Percentiles rank a stretch among this genome's conserved stretches.
These are phyloP conservation scores for Lontra canadensis DNA, from an alignment of 2,113 vertebrate species.

Conservation along the genomic window DNA sequence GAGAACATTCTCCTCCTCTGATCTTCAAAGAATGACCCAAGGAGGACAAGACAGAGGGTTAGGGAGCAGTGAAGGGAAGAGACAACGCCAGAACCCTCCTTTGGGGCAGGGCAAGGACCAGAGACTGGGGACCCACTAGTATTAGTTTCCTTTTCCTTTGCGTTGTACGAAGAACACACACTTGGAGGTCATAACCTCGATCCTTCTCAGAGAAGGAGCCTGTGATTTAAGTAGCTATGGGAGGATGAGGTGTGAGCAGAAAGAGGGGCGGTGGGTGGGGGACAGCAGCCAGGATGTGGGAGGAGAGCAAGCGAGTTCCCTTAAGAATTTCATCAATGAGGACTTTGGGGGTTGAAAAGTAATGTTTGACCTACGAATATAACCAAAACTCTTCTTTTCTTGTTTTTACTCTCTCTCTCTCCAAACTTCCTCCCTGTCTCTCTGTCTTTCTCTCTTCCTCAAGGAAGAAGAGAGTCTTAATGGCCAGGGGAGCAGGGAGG, in stretches of 20 bases:
- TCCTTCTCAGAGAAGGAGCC: background rate
- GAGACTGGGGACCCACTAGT: background rate
- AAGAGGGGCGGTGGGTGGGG: background rate
- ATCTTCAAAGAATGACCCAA: background rate
- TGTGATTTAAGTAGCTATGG: background rate
- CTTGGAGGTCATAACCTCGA: background rate
- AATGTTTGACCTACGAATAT: background rate
- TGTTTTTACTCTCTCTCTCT: background rate
- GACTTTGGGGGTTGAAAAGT: background rate
- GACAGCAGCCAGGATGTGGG: background rate
- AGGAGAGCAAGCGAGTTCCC: background rate
- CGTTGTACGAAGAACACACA: background rate
- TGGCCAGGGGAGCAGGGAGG: too few species aligned
- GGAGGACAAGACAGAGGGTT: accelerated
- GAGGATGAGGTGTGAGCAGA: background rate
- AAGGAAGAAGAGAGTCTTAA: background rate
- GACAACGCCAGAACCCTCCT: background rate
- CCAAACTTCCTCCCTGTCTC: too few species aligned
- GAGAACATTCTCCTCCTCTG: background rate
- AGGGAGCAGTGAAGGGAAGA: background rate
- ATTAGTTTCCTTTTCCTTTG: background rate
- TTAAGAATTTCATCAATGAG: background rate
- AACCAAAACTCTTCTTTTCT: background rate
- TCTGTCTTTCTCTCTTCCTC: background rate
- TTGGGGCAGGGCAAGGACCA: background rate